Evolutionary conservation across 2,797 vertebrate species (phyloP).

Genomic region (Sebastes hopkinsi): DNA sequence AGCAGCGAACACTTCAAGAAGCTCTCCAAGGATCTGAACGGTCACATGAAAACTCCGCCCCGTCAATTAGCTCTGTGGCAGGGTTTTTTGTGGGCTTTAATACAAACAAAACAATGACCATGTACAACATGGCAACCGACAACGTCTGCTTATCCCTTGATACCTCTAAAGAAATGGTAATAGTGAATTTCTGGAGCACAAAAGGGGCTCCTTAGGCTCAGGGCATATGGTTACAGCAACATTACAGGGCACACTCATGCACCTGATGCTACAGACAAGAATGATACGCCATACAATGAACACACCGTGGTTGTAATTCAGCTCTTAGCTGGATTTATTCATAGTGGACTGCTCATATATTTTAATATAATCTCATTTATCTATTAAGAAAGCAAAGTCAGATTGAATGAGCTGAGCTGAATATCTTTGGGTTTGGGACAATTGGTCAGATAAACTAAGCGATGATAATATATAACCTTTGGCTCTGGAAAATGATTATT

Average conservation of each 20-base stretch:
- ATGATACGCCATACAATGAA: slow-evolving; percentile 47
- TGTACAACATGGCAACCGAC: slow-evolving; percentile 73
- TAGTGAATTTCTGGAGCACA: slow-evolving; percentile 62
- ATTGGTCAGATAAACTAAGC: not conserved
- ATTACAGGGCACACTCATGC: slow-evolving; percentile 52
- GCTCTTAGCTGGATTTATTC: slow-evolving; percentile 43
- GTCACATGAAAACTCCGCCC: slow-evolving; percentile 72
- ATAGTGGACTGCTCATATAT: slow-evolving; percentile 7
- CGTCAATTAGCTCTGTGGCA: slow-evolving; percentile 77
- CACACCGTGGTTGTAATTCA: slow-evolving; percentile 26
- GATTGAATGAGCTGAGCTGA: not conserved
- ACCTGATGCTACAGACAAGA: slow-evolving; percentile 66
- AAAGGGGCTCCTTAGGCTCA: slow-evolving; percentile 55
- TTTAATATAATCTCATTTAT: slow-evolving; percentile 35
- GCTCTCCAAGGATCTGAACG: slow-evolving; percentile 74
- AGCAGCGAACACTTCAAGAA: slow-evolving; percentile 75
- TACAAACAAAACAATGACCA: slow-evolving; percentile 80
- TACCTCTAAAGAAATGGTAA: slow-evolving; percentile 79
- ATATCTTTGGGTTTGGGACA: not conserved
- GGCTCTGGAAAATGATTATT: not conserved
- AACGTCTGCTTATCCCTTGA: slow-evolving; percentile 69
- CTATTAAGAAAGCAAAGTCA: not conserved
- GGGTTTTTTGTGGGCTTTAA: slow-evolving; percentile 71
- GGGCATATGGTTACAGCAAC: slow-evolving; percentile 59
- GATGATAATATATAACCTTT: not conserved